Evolutionary conservation across 2,888 invertebrate species (phyloP), one percentile per base, ranked within the genome.

Genomic region (Caenorhabditis japonica): DNA sequence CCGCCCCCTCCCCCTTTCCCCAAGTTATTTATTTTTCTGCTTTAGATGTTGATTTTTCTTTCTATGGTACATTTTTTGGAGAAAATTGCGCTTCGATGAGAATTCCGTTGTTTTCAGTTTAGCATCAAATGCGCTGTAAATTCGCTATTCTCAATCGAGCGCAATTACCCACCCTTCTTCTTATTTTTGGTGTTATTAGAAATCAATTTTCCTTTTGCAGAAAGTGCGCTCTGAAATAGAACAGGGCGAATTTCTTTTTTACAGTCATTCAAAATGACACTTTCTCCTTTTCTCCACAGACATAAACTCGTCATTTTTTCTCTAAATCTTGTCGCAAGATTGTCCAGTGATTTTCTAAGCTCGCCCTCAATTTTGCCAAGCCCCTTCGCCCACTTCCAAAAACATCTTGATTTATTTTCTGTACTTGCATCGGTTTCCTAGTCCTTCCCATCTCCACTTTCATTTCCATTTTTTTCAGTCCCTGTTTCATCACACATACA

Each of bases 221-320:
- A n/a, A n/a, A n/a, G n/a, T n/a, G n/a, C n/a, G n/a, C n/a, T n/a
- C n/a, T n/a, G n/a, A n/a, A n/a, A n/a, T n/a, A n/a, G n/a, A n/a
- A n/a, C n/a, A n/a, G n/a, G n/a, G n/a, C n/a, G n/a, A n/a, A n/a
- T n/a, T n/a, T n/a, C n/a, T n/a, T n/a, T 19, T 25, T 44, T 30
- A 27, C 44, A 44, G 44, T 61, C 61, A 61, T 61, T 61, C 41
- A 25, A 36, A 61, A 61, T 61, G 61, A 52, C 44, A n/a, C 49
- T 44, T 56, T 44, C 34, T 17, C 33, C 34, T n/a, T n/a, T n/a
- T n/a, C n/a, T n/a, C n/a, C n/a, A n/a, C n/a, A n/a, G n/a, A 17
- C 21, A 5, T 62, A 62, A 38, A 38, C 62, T 53, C 53, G 62
- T 62, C 62, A 62, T 62, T 62, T 43, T 30, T 43, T 60, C 53